Base-by-base conservation (phyloP, 2,113 vertebrate genomes). In the Paralichthys olivaceus region DNA sequence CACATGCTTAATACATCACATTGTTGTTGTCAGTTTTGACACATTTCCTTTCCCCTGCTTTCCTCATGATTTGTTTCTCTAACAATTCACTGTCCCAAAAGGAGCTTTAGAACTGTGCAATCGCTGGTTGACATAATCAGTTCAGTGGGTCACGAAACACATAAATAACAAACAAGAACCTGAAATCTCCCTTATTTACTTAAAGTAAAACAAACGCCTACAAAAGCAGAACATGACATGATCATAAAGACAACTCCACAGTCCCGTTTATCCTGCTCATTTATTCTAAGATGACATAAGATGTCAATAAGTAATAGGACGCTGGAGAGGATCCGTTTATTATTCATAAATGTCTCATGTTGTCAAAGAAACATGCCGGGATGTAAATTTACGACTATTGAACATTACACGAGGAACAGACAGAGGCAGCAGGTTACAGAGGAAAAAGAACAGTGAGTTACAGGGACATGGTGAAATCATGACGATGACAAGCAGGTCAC, bases 291-390 rank as follows among this genome's bases (percentile, higher is more conserved):
- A 23, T 67, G 63, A 66, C 73, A 75, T 5, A 58, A 65, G 54
- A 81, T 77, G 79, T 89, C 81, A 83, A 85, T 85, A 86, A 78
- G 64, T 85, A 87, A 85, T 78, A 76, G 75, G 28, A 60, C 70
- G 72, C 69, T 65, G 65, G 57, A 63, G 67, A 61, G 53, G 23
- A 43, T 43, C 14, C 47, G 72, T 90, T 80, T 65, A 89, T 86
- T 86, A 86, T 89, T 89, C 59, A 87, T 83, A 72, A 67, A 74
- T 75, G 53, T 66, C 68, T 72, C 26, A 17, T 43, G 63, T 80
- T 82, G 68, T 80, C 78, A 82, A 63, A 73, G 79, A 75, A 82
- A 78, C 79, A 79, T 20, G 57, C 65, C 15, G 67, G 26, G 56
- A 72, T 0, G 37, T 45, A 80, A 84, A 87, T 80, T 75, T 81